Conservation (phyloP, 2,113 vertebrate species). For the Micromys minutus region DNA sequence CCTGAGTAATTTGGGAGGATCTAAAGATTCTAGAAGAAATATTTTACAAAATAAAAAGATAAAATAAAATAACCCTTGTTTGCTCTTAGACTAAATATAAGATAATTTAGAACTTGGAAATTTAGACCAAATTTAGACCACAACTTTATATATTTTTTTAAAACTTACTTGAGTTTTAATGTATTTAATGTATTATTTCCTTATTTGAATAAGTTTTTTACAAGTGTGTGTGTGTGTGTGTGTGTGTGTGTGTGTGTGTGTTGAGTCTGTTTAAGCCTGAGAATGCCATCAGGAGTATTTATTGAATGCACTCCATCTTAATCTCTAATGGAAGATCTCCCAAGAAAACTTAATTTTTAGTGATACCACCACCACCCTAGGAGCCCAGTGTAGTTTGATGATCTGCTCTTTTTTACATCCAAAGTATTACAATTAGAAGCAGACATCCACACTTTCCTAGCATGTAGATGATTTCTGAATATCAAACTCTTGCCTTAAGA, state of each 20-base stretch:
- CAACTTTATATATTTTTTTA: background rate
- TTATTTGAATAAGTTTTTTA: background rate
- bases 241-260: background rate
- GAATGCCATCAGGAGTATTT: background rate
- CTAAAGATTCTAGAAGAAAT: background rate
- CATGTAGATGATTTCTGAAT: background rate
- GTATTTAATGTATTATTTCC: slow-evolving; percentile 14
- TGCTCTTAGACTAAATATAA: background rate
- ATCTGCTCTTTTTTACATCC: background rate
- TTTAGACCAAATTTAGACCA: background rate
- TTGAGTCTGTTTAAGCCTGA: background rate
- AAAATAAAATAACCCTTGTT: background rate
- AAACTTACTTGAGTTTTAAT: background rate
- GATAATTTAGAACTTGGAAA: background rate
- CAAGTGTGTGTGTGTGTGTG: background rate
- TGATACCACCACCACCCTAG: too few species aligned
- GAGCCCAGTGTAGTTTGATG: background rate
- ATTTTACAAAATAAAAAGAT: background rate
- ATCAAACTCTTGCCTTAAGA: background rate
- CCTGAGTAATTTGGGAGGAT: background rate
- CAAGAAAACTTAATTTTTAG: background rate
- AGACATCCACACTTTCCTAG: background rate
- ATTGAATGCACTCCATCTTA: background rate
- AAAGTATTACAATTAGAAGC: background rate
- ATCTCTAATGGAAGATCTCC: background rate